A percentile compares a stretch with the other conserved stretches of the same genome.
These are phyloP conservation scores for Sparidentex hasta DNA, from an alignment of 2,797 vertebrate genomes.

Conservation along the genomic window DNA sequence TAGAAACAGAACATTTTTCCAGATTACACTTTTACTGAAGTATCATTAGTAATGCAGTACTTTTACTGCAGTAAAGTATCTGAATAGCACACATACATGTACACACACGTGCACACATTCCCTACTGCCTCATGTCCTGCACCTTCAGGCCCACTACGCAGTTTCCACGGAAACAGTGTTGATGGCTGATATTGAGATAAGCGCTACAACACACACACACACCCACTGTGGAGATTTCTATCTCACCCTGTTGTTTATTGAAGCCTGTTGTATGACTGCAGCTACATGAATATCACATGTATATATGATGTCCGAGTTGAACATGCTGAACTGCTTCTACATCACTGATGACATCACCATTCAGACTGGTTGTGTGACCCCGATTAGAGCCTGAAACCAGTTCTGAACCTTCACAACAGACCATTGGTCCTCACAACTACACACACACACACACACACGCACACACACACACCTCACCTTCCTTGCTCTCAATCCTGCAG, in stretches of 20 bases:
- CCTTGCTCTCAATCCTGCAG: constrained; percentile 41
- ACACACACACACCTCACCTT: constrained; percentile 4
- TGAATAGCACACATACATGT: not conserved
- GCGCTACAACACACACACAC: constrained; percentile 7
- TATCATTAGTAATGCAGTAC: no score
- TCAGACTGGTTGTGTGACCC: no score
- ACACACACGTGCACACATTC: constrained; percentile 16
- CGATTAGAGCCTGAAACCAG: not conserved
- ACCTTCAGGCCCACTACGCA: constrained; percentile 48
- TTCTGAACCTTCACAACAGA: not conserved
- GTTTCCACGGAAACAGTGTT: constrained; percentile 72
- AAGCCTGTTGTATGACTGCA: no score
- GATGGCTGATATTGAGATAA: constrained; percentile 52
- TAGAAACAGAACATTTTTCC: no score
- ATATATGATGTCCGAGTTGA: no score
- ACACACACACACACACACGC: constrained; percentile 1
- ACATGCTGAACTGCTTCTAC: no score
- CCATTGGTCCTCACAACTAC: not conserved
- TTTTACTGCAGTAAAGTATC: no score
- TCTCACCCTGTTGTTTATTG: no score
- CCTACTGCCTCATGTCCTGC: constrained; percentile 3
- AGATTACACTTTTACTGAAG: no score
- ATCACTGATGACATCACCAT: not conserved
- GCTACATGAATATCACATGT: no score
- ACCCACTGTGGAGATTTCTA: not conserved